Percentiles rank a stretch among this genome's conserved stretches.
Conservation (phyloP, 2,797 vertebrate species). For the Hybognathus amarus region DNA sequence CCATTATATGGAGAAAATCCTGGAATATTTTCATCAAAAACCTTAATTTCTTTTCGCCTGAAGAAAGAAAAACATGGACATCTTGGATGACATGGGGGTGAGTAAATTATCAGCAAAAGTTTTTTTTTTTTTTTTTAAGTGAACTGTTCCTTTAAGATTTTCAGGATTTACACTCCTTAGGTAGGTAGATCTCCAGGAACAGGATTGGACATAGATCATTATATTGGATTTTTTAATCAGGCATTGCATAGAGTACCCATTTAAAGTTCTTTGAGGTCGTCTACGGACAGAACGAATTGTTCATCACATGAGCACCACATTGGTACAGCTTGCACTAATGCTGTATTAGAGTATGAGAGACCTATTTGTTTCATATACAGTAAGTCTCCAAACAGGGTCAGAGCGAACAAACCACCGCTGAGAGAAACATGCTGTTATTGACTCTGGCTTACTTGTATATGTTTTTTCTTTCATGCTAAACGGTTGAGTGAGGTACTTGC, state of each 20-base stretch:
- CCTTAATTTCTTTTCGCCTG: too few species aligned
- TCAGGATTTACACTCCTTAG: not conserved
- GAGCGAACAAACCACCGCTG: conserved; percentile 9
- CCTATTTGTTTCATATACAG: not conserved
- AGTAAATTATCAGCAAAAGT: too few species aligned
- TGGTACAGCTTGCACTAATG: not conserved
- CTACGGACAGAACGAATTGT: not conserved
- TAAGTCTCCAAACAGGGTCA: conserved; percentile 1
- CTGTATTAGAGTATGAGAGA: not conserved
- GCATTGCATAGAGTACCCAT: not conserved
- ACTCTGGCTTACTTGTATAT: conserved; percentile 47
- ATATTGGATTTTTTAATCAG: not conserved
- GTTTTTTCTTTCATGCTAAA: conserved; percentile 44
- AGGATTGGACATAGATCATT: not conserved
- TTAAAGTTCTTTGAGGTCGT: not conserved
- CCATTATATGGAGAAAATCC: too few species aligned
- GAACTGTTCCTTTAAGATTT: too few species aligned
- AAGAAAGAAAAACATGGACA: too few species aligned
- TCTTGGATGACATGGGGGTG: too few species aligned
- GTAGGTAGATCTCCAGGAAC: not conserved
- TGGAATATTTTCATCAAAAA: too few species aligned
- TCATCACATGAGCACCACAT: too few species aligned
- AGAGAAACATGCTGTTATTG: conserved; percentile 42
- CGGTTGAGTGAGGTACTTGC: conserved; percentile 50
- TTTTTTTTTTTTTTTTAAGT: too few species aligned